Base-by-base conservation (phyloP, 1,140 invertebrate genomes). In the Drosophila busckii region DNA sequence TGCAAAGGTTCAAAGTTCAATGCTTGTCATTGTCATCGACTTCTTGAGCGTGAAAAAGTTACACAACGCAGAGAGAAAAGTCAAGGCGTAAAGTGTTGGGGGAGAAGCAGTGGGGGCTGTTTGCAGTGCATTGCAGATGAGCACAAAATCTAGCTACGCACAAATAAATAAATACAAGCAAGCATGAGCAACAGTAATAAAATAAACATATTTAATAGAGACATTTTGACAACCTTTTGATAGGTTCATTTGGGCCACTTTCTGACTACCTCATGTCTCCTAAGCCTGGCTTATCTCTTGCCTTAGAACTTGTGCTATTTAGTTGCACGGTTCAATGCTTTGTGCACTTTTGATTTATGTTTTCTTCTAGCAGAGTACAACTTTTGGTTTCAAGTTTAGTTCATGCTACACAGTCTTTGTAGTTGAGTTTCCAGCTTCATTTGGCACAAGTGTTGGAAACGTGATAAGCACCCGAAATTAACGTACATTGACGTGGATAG, bases 121-220 rank as follows among this genome's bases (percentile, higher is more conserved):
- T n/a, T n/a, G n/a, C n/a, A n/a, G n/a, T n/a, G 29, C 15, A 34
- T 16, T 10, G 34, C 7, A 22, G 16, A 4, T 2, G 10, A 19
- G 9, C 6, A 3, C 2, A 40, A 9, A 20, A 15, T 17, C 19
- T 10, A 46, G 53, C 49, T 37, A 31, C 68, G 49, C 34, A 59
- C 68, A 59, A 80, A 78, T 78, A 78, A 78, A 76, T 76, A 78
- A 78, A 70, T 80, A 80, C 68, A 37, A n/a, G n/a, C 45, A 32
- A 41, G 70, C 54, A 55, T 58, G 35, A 64, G 49, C 44, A 42
- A 56, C 62, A 62, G 59, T 48, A 71, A 78, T 80, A 78, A 78
- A 76, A 76, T 76, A 78, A 78, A 78, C 75, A 78, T 78, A 80
- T 78, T 78, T 80, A 78, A 78, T 73, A 71, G 71, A 64, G 71